Evolutionary conservation across 2,113 vertebrate species (phyloP), one percentile per base, ranked within the genome.

Genomic region (Gambusia holbrooki): DNA sequence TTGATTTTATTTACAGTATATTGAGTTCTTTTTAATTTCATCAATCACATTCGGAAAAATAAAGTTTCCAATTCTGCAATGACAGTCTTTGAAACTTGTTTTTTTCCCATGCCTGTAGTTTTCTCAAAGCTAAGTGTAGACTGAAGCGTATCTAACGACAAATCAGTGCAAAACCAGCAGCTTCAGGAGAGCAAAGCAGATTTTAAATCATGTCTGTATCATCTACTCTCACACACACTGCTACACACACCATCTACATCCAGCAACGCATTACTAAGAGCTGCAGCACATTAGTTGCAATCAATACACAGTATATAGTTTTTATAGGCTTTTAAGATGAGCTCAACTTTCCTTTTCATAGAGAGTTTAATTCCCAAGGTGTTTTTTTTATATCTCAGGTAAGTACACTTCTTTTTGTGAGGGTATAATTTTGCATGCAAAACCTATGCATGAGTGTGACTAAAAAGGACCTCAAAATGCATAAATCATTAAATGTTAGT

Each of bases 281-380:
- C 81, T 67, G 60, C 72, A 77, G 78, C 32, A 76, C 27, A 85
- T 77, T 84, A 73, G n/a, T 78, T n/a, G 22, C 64, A 33, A 88
- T 90, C 84, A 76, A 88, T 87, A 83, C 69, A 77, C 88, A 85
- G 72, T 79, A 76, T 37, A 64, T 14, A 40, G 33, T 15, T 7
- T 87, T 66, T 63, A 48, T 76, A 67, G 67, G 78, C 79, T 89
- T 89, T 90, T 78, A 87, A 69, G 84, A 76, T 83, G 62, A 87
- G 64, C 71, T 72, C 69, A 81, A 73, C 69, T 81, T 74, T 65
- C 42, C 58, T 71, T 83, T 67, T 81, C 13, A 81, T 67, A 42
- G 42, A 15, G 4, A 15, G 45, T 64, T 7, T 25, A 3, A 13
- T 62, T 60, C 66, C 22, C 29, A 40, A 8, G 37, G 40, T 66